These are phyloP conservation scores for Gyps fulvus DNA, from an alignment of 2,113 vertebrate genomes.

Conservation along the genomic window DNA sequence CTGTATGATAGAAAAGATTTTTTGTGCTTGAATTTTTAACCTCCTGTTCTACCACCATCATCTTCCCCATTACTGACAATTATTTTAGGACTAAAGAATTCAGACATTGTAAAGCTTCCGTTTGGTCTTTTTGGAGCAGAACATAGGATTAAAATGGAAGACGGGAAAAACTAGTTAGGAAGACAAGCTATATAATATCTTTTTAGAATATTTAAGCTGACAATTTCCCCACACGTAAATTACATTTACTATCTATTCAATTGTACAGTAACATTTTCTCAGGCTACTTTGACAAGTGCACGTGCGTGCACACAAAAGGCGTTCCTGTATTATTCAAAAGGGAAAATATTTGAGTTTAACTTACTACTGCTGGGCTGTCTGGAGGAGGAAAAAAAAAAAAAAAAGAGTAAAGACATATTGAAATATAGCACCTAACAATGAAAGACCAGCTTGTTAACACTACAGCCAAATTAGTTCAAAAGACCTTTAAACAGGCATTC, in stretches of 20 bases:
- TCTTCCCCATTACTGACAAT: not conserved
- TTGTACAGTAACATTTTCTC: not conserved
- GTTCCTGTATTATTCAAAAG: not conserved
- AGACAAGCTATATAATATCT: not conserved
- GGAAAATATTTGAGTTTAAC: not conserved
- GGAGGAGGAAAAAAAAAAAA: too few species aligned
- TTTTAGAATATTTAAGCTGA: not conserved
- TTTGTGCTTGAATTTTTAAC: not conserved
- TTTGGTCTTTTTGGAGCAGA: not conserved
- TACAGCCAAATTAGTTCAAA: not conserved
- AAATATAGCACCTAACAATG: not conserved
- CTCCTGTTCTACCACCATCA: not conserved
- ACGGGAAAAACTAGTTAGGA: not conserved
- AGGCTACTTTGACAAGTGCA: not conserved
- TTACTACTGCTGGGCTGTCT: not conserved
- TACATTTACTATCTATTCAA: not conserved
- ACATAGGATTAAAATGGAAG: not conserved
- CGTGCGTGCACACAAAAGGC: not conserved
- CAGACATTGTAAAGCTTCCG: not conserved
- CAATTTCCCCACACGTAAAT: not conserved
- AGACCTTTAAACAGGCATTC: not conserved
- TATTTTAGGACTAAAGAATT: not conserved
- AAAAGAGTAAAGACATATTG: not conserved
- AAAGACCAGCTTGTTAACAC: not conserved
- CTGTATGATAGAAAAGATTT: not conserved